Evolutionary conservation across 2,888 invertebrate species (phyloP).

Genomic region (Yponomeuta evonymella): DNA sequence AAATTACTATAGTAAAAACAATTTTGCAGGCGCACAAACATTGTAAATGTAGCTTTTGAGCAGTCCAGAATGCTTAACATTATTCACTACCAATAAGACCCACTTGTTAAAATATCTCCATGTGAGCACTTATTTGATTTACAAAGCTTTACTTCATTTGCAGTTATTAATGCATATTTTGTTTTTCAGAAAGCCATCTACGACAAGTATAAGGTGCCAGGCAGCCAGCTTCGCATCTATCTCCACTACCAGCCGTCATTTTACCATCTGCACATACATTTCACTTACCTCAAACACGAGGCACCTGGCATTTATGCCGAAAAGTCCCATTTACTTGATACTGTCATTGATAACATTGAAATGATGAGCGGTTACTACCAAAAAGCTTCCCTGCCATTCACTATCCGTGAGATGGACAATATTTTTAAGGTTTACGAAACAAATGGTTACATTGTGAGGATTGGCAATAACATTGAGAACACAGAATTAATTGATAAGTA

Average conservation of each 20-base stretch:
- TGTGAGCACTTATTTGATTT: too few species aligned
- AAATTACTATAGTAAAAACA: too few species aligned
- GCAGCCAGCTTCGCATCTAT: conserved; percentile 86
- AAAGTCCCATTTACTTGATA: conserved; percentile 89
- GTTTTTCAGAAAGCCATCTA: conserved; percentile 81
- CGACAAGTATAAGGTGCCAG: conserved; percentile 83
- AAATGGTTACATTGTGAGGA: conserved; percentile 69
- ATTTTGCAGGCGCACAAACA: too few species aligned
- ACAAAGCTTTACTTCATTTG: too few species aligned
- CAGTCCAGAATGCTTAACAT: too few species aligned
- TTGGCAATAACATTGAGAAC: conserved; percentile 40
- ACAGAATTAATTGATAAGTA: conserved; percentile 49
- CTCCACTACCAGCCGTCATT: conserved; percentile 98
- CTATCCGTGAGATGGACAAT: conserved; percentile 84
- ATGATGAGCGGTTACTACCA: conserved; percentile 89
- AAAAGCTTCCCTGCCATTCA: conserved; percentile 87
- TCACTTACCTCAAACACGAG: conserved; percentile 87
- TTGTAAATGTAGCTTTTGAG: too few species aligned
- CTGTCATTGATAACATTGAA: conserved; percentile 94
- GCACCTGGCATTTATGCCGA: conserved; percentile 90
- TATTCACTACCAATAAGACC: too few species aligned
- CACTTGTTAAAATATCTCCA: too few species aligned
- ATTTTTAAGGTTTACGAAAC: conserved; percentile 80
- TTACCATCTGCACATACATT: conserved; percentile 97
- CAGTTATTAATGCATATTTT: neutral